Evolutionary conservation across 2,888 invertebrate genomes (phyloP).

Genomic region (Stictocephala bisonia): DNA sequence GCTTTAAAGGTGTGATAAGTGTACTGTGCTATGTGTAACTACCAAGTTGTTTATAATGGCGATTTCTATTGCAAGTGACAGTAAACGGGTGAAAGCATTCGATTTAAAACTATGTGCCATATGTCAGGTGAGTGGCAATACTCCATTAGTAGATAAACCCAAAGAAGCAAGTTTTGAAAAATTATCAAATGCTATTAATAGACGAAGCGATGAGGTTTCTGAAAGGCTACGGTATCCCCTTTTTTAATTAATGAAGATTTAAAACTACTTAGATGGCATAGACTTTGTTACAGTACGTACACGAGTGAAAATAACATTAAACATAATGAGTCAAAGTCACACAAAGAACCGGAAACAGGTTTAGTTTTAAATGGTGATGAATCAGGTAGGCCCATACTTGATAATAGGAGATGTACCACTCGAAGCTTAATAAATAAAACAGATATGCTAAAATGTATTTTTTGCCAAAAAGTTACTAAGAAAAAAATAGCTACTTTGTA

Average conservation of each 20-base stretch:
- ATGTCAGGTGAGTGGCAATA: conserved; percentile 18
- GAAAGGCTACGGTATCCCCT: not conserved
- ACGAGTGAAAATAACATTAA: conserved; percentile 15
- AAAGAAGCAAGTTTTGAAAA: conserved; percentile 3
- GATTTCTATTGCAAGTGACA: not conserved
- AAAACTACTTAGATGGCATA: conserved; percentile 14
- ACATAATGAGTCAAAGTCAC: not conserved
- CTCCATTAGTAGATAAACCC: conserved; percentile 4
- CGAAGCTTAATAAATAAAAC: not conserved
- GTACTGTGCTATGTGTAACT: no score
- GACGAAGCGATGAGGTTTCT: not conserved
- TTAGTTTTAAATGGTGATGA: not conserved
- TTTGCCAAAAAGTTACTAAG: conserved; percentile 17
- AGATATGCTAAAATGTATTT: conserved; percentile 14
- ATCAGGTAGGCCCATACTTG: not conserved
- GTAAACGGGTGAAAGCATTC: not conserved
- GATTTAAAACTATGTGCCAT: conserved; percentile 19
- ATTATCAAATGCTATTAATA: conserved; percentile 1
- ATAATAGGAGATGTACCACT: conserved; percentile 8
- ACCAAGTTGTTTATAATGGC: not conserved
- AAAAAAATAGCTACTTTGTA: conserved; percentile 2
- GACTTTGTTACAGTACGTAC: conserved; percentile 15
- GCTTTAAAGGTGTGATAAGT: no score
- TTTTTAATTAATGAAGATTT: conserved; percentile 2
- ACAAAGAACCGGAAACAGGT: not conserved